Evolutionary conservation across 2,797 vertebrate species (phyloP).

Genomic region (Cyclura pinguis): DNA sequence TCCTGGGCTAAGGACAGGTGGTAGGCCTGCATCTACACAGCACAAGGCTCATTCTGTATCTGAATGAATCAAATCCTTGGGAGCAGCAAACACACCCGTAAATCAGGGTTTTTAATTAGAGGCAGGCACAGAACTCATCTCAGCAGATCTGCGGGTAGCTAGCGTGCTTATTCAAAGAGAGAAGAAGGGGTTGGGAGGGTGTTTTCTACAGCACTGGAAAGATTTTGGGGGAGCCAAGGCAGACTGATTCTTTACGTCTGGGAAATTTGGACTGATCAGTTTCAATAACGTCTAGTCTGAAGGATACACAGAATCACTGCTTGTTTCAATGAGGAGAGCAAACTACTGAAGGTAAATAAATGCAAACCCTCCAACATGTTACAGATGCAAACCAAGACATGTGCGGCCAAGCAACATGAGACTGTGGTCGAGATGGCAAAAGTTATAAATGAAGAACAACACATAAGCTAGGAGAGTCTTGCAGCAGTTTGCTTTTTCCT

Average conservation of each 20-base stretch:
- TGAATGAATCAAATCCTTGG: constrained; percentile 26
- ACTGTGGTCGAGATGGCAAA: too few species aligned
- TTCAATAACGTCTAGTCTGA: not conserved
- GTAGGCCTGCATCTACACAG: constrained; percentile 31
- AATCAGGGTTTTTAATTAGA: constrained; percentile 37
- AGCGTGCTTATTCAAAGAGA: not conserved
- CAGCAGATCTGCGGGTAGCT: not conserved
- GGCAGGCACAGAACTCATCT: not conserved
- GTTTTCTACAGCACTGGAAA: not conserved
- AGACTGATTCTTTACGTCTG: not conserved
- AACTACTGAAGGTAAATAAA: not conserved
- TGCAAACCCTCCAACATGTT: too few species aligned
- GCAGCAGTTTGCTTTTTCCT: too few species aligned
- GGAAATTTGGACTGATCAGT: not conserved
- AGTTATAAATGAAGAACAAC: too few species aligned
- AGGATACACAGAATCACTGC: not conserved
- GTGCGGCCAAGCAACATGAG: too few species aligned
- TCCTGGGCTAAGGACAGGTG: constrained; percentile 26
- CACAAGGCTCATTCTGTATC: constrained; percentile 32
- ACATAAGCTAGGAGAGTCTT: too few species aligned
- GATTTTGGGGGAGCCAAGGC: not conserved
- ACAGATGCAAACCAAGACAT: too few species aligned
- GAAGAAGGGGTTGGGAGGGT: not conserved
- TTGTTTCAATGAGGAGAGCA: too few species aligned
- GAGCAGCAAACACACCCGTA: constrained; percentile 19